A percentile compares a stretch with the other conserved stretches of the same genome.
Evolutionary conservation across 2,113 vertebrate species (phyloP).

Genomic region (Phrynocephalus versicolor): DNA sequence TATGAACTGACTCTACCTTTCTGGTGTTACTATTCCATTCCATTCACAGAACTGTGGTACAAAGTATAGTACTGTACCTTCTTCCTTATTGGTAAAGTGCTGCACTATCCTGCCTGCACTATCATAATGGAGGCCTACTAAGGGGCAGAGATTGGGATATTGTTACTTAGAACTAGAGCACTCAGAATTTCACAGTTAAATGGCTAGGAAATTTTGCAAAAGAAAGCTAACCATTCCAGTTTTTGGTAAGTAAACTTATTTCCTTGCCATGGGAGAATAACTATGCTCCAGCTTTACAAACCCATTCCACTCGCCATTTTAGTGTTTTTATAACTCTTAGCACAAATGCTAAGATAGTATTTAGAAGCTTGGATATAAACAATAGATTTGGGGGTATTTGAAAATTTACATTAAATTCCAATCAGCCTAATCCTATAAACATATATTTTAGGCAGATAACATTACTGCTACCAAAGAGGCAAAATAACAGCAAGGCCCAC

Average conservation of each 20-base stretch:
- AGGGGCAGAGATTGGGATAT: background rate
- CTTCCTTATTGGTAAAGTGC: background rate
- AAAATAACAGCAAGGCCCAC: background rate
- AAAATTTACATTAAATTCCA: background rate
- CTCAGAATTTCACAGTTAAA: no score
- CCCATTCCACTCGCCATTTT: background rate
- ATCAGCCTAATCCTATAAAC: background rate
- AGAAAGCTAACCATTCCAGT: no score
- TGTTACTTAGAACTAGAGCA: no score
- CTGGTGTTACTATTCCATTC: background rate
- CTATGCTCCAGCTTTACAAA: background rate
- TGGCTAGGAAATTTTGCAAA: no score
- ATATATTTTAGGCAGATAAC: background rate
- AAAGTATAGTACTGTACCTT: background rate
- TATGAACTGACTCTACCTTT: background rate
- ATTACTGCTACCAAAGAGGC: background rate
- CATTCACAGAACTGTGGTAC: background rate
- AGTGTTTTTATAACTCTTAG: no score
- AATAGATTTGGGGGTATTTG: background rate
- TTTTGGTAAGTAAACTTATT: no score
- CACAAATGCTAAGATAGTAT: background rate
- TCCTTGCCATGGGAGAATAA: background rate
- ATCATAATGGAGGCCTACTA: background rate
- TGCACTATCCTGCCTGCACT: background rate
- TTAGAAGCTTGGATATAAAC: background rate